Conservation (phyloP, 2,113 vertebrate genomes). For the Struthidea cinerea region DNA sequence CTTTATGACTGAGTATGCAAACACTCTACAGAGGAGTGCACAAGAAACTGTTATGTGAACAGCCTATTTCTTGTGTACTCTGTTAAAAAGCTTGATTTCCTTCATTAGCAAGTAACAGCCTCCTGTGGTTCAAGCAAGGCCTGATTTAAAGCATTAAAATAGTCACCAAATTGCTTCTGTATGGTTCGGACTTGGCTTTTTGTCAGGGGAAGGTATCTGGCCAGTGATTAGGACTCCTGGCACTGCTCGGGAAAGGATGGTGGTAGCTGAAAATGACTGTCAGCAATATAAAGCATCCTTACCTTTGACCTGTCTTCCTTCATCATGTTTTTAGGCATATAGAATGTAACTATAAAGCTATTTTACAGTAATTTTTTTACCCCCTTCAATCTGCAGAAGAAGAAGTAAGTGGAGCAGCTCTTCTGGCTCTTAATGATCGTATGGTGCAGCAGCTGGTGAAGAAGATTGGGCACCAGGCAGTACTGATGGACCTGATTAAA, state of each 20-base stretch:
- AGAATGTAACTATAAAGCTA: neutral
- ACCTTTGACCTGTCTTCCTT: neutral
- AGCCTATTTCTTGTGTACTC: neutral
- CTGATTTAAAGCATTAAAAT: neutral
- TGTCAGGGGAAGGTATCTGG: neutral
- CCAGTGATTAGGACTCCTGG: neutral
- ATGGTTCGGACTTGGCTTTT: neutral
- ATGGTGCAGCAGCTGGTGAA: conserved; percentile 76
- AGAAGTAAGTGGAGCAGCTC: conserved; percentile 70
- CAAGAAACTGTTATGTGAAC: neutral
- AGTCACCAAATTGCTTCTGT: neutral
- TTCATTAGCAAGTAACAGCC: neutral
- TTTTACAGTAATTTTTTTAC: neutral
- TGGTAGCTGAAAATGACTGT: neutral
- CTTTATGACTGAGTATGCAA: neutral
- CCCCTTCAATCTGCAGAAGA: conserved; percentile 61
- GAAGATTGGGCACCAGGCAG: conserved; percentile 76
- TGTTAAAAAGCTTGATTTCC: neutral
- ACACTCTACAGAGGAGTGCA: neutral
- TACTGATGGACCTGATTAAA: conserved; percentile 72
- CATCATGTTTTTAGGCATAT: neutral
- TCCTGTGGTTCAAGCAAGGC: neutral
- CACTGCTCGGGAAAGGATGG: neutral
- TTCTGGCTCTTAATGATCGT: conserved; percentile 72
- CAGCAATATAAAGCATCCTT: neutral